Percentiles rank a stretch among this genome's conserved stretches.
Conservation (phyloP, 64 coral and sea anemone genomes). For the Exaiptasia diaphana region DNA sequence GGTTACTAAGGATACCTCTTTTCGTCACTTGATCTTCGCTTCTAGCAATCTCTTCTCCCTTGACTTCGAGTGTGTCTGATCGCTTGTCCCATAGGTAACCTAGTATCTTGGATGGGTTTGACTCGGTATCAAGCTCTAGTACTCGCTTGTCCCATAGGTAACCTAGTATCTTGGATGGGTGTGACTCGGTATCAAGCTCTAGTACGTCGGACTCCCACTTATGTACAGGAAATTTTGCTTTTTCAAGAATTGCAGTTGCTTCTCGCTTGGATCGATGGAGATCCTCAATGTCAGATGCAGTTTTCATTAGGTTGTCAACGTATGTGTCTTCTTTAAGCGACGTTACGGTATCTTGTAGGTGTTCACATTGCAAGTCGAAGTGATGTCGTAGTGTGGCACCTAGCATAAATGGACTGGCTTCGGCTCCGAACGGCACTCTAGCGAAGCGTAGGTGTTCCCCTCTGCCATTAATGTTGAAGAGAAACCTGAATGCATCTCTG, state of each 20-base stretch:
- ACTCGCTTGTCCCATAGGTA: conserved; percentile 20
- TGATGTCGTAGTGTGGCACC: conserved; percentile 19
- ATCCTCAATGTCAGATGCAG: not conserved
- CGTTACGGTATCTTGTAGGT: not conserved
- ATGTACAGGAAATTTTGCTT: conserved; percentile 8
- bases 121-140: not conserved
- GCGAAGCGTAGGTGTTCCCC: conserved; percentile 35
- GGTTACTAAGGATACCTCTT: not conserved
- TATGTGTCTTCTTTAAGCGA: conserved; percentile 14
- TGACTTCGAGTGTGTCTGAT: conserved; percentile 5
- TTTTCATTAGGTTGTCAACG: conserved; percentile 12
- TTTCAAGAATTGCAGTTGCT: not conserved
- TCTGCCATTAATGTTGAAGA: conserved; percentile 19
- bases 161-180: conserved; percentile 27
- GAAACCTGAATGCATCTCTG: conserved; percentile 22
- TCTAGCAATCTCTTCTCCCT: not conserved
- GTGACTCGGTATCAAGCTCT: not conserved
- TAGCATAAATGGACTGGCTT: conserved; percentile 17
- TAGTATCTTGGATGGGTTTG: conserved; percentile 16
- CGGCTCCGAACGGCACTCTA: conserved; percentile 32
- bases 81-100: conserved; percentile 29
- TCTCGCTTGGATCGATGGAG: not conserved
- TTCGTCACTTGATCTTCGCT: not conserved
- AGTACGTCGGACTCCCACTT: conserved; percentile 6
- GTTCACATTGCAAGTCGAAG: not conserved